phyloP scores from a whole-genome alignment of 2,888 invertebrate genomes.

The Caenorhabditis auriculariae region DNA sequence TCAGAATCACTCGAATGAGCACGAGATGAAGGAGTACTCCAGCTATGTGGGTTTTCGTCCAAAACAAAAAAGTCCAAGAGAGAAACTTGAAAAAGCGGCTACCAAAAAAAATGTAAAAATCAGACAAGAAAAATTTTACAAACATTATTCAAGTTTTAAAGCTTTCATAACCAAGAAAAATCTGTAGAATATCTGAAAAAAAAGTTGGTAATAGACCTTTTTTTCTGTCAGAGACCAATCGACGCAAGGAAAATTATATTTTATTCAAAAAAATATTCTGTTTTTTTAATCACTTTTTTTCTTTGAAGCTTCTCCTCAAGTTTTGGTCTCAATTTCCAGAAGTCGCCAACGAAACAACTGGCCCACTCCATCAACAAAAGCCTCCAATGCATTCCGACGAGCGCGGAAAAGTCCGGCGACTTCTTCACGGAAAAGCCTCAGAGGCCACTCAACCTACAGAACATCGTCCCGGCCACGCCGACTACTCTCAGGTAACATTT shows the following conservation, averaged over 20 bases:
- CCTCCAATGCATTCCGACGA: constrained; percentile 88
- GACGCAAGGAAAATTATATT: no score
- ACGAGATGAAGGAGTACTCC: constrained; percentile 96
- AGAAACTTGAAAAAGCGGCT: background rate
- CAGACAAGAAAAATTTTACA: no score
- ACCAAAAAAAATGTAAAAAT: no score
- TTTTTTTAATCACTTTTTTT: background rate
- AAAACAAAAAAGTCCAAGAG: background rate
- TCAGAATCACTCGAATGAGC: constrained; percentile 86
- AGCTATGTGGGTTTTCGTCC: constrained; percentile 78
- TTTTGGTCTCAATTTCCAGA: constrained; percentile 73
- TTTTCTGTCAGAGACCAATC: no score
- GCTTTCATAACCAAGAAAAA: no score
- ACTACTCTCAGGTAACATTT: constrained; percentile 43
- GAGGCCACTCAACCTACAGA: constrained; percentile 88
- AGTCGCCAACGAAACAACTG: constrained; percentile 90
- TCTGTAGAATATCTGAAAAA: no score
- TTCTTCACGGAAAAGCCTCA: constrained; percentile 65
- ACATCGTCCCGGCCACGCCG: constrained; percentile 82
- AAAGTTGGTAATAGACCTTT: no score
- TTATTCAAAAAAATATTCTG: no score
- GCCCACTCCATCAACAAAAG: constrained; percentile 94
- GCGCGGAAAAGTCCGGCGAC: constrained; percentile 47
- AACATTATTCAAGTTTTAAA: no score
- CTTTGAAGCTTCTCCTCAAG: no score